Conservation (phyloP, 1,140 invertebrate species). For the Laodelphax striatellus region DNA sequence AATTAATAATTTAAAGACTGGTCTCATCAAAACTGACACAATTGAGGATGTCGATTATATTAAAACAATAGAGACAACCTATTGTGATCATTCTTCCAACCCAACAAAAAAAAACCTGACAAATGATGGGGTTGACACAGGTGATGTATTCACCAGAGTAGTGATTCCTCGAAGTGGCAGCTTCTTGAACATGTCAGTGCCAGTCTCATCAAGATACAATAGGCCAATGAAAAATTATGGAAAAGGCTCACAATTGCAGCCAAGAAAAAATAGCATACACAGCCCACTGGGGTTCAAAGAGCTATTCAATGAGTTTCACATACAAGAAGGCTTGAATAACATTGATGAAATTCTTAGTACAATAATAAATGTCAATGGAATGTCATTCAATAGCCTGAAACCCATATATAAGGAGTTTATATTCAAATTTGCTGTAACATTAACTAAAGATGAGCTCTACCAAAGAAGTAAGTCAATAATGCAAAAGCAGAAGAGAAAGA, state of each 20-base stretch:
- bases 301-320: conserved; percentile 68
- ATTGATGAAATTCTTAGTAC: conserved; percentile 78
- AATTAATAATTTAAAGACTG: neutral
- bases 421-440: conserved; percentile 68
- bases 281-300: conserved; percentile 65
- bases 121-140: conserved; percentile 24
- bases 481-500: conserved; percentile 62
- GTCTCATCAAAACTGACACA: neutral
- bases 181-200: conserved; percentile 52
- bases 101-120: neutral
- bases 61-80: neutral
- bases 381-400: conserved; percentile 85
- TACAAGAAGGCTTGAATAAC: conserved; percentile 73
- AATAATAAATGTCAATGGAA: conserved; percentile 79
- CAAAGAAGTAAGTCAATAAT: conserved; percentile 80
- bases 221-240: neutral
- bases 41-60: neutral
- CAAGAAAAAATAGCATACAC: conserved; percentile 11
- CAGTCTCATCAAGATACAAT: conserved; percentile 43
- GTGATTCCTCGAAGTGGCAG: conserved; percentile 71
- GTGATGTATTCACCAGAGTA: conserved; percentile 70
- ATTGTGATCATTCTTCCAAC: neutral
- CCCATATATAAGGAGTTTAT: conserved; percentile 83
- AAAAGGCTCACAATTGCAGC: neutral
- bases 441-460: conserved; percentile 82